phyloP scores from a whole-genome alignment of 2,113 vertebrate species.

The Callipepla californica region DNA sequence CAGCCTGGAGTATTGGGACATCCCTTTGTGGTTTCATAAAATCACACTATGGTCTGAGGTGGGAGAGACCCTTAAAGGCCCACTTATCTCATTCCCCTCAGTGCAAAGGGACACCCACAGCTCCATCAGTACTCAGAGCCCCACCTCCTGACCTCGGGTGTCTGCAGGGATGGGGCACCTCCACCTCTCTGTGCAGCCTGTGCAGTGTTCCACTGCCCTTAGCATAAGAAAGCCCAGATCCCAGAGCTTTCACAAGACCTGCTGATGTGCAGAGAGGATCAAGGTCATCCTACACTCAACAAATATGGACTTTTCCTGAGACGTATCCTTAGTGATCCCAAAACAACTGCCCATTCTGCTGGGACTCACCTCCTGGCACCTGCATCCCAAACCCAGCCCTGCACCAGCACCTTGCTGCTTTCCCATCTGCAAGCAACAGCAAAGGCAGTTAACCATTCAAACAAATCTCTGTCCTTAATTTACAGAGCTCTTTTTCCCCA shows the following conservation, averaged over 20 bases:
- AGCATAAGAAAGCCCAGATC: background rate
- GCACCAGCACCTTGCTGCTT: accelerated
- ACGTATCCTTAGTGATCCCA: background rate
- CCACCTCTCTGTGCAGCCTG: background rate
- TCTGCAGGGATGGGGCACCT: too few species aligned
- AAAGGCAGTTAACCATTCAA: background rate
- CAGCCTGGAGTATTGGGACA: background rate
- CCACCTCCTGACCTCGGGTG: background rate
- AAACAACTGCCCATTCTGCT: accelerated
- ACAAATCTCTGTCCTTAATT: accelerated
- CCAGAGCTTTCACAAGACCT: background rate
- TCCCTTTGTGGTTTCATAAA: background rate
- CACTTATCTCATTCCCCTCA: background rate
- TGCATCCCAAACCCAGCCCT: accelerated
- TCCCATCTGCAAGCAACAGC: background rate
- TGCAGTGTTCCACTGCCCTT: background rate
- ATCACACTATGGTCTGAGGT: background rate
- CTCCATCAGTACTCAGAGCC: background rate
- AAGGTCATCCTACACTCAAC: accelerated
- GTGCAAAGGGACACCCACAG: background rate
- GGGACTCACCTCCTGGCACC: accelerated
- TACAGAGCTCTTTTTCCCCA: background rate
- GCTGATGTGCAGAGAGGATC: background rate
- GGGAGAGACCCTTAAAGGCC: too few species aligned
- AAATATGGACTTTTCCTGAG: accelerated